Conservation (phyloP, 2,888 invertebrate genomes). For the Amblyjoppa fuscipennis region DNA sequence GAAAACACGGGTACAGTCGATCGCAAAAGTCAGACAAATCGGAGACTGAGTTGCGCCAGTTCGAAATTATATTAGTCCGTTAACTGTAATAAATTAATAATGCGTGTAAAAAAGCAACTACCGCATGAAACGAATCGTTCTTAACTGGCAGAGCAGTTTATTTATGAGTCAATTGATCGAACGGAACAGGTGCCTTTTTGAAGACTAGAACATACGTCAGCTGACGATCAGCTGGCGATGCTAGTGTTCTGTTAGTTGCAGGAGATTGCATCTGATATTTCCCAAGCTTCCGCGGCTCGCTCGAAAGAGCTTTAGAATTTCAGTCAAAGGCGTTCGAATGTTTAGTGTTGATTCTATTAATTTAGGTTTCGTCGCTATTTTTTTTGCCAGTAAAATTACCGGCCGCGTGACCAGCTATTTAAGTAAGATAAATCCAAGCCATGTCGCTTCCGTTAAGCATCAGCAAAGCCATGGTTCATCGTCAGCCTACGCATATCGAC, state of each 20-base stretch:
- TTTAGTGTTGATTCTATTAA: too few species aligned
- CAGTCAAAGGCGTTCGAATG: too few species aligned
- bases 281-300: not conserved
- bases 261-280: not conserved
- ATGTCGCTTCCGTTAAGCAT: not conserved
- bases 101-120: not conserved
- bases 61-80: slow-evolving; percentile 11
- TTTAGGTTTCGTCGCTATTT: not conserved
- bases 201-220: slow-evolving; percentile 7
- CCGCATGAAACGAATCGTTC: not conserved
- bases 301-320: not conserved
- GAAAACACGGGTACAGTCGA: slow-evolving; percentile 35
- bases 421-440: not conserved
- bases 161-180: not conserved
- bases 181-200: not conserved
- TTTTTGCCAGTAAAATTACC: not conserved
- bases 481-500: not conserved
- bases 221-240: slow-evolving; percentile 47
- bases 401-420: not conserved
- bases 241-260: not conserved
- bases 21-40: slow-evolving; percentile 14
- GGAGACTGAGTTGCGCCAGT: slow-evolving; percentile 8
- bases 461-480: slow-evolving; percentile 1
- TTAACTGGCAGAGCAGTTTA: not conserved
- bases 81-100: not conserved